A percentile compares a stretch with the other conserved stretches of the same genome.
phyloP scores from a whole-genome alignment of 1,140 invertebrate genomes.

The Hestina assimilis region DNA sequence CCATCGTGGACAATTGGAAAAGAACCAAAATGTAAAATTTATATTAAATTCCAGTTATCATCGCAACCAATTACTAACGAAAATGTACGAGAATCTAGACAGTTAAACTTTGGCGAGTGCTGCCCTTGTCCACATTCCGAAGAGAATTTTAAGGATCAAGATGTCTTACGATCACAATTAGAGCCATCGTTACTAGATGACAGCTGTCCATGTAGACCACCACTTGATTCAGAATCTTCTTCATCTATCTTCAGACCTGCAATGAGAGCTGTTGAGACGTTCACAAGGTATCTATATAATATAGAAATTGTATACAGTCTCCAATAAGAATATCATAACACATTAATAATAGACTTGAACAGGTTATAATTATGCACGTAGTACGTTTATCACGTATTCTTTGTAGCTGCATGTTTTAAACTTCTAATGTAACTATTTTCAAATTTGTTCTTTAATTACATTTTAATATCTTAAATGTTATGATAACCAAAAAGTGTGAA shows the following conservation, averaged over 20 bases:
- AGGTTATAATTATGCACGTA: too few species aligned
- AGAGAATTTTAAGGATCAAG: background rate
- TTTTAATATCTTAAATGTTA: too few species aligned
- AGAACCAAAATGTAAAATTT: background rate
- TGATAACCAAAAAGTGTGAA: too few species aligned
- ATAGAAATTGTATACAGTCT: too few species aligned
- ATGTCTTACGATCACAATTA: background rate
- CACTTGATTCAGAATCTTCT: slow-evolving; percentile 42
- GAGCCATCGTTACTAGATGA: background rate
- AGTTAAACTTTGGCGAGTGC: slow-evolving; percentile 39
- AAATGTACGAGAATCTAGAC: slow-evolving; percentile 20
- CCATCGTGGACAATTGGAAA: too few species aligned
- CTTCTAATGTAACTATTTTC: too few species aligned
- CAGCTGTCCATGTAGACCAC: slow-evolving; percentile 41
- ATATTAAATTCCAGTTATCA: slow-evolving; percentile 28
- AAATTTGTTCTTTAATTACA: too few species aligned
- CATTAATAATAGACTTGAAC: too few species aligned
- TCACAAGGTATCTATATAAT: slow-evolving; percentile 39
- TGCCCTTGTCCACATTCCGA: slow-evolving; percentile 43
- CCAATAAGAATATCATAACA: too few species aligned
- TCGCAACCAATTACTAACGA: slow-evolving; percentile 34
- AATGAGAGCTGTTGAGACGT: slow-evolving; percentile 32
- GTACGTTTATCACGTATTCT: too few species aligned
- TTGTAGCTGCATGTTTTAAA: too few species aligned
- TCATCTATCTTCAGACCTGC: slow-evolving; percentile 48